phyloP scores from a whole-genome alignment of 2,113 vertebrate species.

The Origma solitaria region DNA sequence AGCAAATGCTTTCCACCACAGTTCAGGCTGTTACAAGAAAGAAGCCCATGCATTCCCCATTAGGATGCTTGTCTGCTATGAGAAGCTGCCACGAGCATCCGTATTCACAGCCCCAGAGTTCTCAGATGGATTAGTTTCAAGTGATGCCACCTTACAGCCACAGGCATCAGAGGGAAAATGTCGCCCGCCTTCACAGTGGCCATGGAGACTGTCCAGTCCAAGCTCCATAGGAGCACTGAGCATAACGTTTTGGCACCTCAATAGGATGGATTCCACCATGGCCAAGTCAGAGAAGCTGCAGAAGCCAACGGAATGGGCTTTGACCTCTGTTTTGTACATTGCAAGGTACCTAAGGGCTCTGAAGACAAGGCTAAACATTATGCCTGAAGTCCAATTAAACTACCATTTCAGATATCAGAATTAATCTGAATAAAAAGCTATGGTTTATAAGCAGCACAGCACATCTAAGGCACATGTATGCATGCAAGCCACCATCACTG shows the following conservation, averaged over 20 bases:
- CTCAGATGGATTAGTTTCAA: conserved; percentile 31
- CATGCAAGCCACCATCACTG: conserved; percentile 70
- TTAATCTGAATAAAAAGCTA: conserved; percentile 63
- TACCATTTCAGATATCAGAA: conserved; percentile 56
- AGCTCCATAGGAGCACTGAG: conserved; percentile 66
- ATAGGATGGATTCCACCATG: conserved; percentile 30
- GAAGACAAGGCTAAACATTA: conserved; percentile 64
- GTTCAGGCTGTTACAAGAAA: conserved; percentile 15
- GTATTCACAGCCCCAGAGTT: conserved; percentile 40
- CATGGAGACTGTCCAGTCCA: conserved; percentile 35
- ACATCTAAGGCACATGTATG: conserved; percentile 76
- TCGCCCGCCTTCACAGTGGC: conserved; percentile 17
- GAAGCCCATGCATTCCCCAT: conserved; percentile 2
- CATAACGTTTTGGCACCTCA: conserved; percentile 52
- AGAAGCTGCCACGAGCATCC: not conserved
- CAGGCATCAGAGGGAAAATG: not conserved
- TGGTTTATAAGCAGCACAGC: conserved; percentile 72
- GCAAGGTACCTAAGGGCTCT: conserved; percentile 47
- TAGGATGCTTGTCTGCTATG: not conserved
- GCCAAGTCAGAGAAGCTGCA: conserved; percentile 6
- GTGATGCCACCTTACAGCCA: not conserved
- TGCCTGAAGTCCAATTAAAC: conserved; percentile 63
- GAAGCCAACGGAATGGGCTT: not conserved
- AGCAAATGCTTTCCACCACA: conserved; percentile 31
- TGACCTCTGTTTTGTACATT: not conserved